Evolutionary conservation across 2,888 invertebrate species (phyloP), one percentile per base, ranked within the genome.

Genomic region (Oscheius sp.): DNA sequence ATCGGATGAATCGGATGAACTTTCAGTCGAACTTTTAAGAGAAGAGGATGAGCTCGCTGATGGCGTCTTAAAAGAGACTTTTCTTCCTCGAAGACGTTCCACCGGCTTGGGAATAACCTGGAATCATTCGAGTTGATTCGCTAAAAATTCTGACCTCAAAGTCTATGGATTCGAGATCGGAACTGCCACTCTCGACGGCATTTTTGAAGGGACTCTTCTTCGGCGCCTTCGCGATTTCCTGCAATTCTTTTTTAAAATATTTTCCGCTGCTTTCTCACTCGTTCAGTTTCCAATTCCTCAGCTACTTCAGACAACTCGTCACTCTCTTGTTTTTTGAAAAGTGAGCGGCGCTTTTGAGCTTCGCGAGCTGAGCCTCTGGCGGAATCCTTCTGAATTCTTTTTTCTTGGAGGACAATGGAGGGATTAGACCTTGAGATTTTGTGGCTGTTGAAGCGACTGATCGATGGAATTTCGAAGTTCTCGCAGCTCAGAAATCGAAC

Each of bases 381-480:
- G 2, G 39, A 45, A 23, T 37, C 69, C 31, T 48, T 25, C 17
- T 25, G 23, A 17, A 34, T 1, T 12, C 33, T 17, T 20, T 52
- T 15, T 27, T 6, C 1, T n/a, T 5, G 12, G 5, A 23, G 23
- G 25, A 2, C 10, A 23, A 48, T 23, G 12, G n/a, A n/a, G n/a
- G n/a, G n/a, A 10, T 2, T 20, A 12, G 20, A 20, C 39, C 65
- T 53, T 53, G 2, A 45, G n/a, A 31, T 53, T 46, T 29, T 45
- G 53, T 3, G 72, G 61, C 37, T 65, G 68, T 17, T 71, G 65
- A 12, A 76, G 45, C 0, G 73, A 73, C 42, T 76, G 74, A 71
- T 76, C 76, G 23, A 76, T 76, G 0, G 76, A 76, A 52, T 74
- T 76, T n/a, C 76, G 52, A 2, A 76, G 64, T 29, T 74, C 74